Base-by-base conservation (phyloP, 2,888 invertebrate species). In the Notodonta dromedarius region DNA sequence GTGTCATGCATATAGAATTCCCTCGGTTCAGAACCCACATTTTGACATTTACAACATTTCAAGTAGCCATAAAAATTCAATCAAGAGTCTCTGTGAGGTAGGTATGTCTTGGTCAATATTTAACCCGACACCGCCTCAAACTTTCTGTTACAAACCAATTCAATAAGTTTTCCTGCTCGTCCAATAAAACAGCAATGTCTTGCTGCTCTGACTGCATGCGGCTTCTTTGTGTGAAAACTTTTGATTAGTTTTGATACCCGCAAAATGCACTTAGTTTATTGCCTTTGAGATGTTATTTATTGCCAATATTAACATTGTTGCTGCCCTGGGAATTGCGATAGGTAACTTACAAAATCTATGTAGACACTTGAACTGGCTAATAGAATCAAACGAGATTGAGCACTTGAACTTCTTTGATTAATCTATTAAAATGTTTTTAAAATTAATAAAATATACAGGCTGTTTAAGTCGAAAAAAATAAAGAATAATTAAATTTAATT, bases 161-260 rank as follows among this genome's bases (percentile, higher is more conserved):
- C 82, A 82, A 83, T 81, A 83, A 82, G 80, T 86, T 86, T 72
- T 74, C 73, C 65, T 77, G 73, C 74, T 80, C 73, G 79, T 82
- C 85, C 85, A 85, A 88, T 86, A 87, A 87, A 88, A 87, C 77
- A 83, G 78, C 83, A 74, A 84, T 83, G 82, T 80, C 79, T 83
- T 81, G 77, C 71, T 78, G 79, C 77, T 83, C 77, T 79, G 78
- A 80, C 82, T 85, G 84, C 80, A 84, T 83, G 82, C 78, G 78
- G 78, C 75, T 84, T 85, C 84, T 84, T 86, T 84, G 82, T 77
- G 75, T 75, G 71, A 72, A 80, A 89, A 90, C 73, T 89, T 89
- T 86, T 88, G 88, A 89, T 89, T 89, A 82, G 86, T 87, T 89
- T 83, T 71, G 79, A 82, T 78, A 72, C 74, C 73, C 78, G 81